phyloP scores from a whole-genome alignment of 2,113 vertebrate genomes.

The Ancistrus triradiatus region DNA sequence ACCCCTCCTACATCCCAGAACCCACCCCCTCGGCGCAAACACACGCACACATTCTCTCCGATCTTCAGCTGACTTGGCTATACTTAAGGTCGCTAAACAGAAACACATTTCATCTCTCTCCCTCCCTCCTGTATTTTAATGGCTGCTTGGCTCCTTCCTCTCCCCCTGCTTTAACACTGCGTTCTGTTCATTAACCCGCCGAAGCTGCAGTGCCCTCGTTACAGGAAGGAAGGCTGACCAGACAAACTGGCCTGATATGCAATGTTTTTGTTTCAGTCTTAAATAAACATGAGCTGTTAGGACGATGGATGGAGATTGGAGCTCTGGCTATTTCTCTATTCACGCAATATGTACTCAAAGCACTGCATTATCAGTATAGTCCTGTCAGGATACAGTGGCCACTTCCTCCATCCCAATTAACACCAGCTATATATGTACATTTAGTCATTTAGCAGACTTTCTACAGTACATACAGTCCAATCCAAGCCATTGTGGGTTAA shows the following conservation, averaged over 20 bases:
- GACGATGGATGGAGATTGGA: conserved; percentile 4
- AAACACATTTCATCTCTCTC: conserved; percentile 55
- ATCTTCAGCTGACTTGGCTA: conserved; percentile 57
- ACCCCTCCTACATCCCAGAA: conserved; percentile 22
- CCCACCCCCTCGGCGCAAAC: conserved; percentile 19
- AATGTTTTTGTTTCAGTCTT: conserved; percentile 18
- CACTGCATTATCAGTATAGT: too few species aligned
- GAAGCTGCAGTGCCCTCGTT: conserved; percentile 51
- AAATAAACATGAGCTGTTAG: conserved; percentile 27
- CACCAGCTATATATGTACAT: too few species aligned
- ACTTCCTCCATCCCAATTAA: too few species aligned
- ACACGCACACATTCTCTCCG: conserved; percentile 32
- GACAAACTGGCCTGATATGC: conserved; percentile 27
- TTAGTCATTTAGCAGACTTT: too few species aligned
- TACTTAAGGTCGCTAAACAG: conserved; percentile 56
- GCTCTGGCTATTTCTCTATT: conserved; percentile 5
- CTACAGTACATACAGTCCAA: too few species aligned
- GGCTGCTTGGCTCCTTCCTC: conserved; percentile 49
- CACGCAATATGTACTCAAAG: neutral
- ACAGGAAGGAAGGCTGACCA: conserved; percentile 45
- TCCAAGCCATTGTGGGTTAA: too few species aligned
- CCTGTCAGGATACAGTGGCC: too few species aligned
- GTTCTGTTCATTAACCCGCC: conserved; percentile 38
- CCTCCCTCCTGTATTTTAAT: conserved; percentile 41
- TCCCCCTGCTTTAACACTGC: conserved; percentile 42